A percentile compares a stretch with the other conserved stretches of the same genome.
Evolutionary conservation across 2,888 invertebrate genomes (phyloP).

Genomic region (Oxycera nigricornis): DNA sequence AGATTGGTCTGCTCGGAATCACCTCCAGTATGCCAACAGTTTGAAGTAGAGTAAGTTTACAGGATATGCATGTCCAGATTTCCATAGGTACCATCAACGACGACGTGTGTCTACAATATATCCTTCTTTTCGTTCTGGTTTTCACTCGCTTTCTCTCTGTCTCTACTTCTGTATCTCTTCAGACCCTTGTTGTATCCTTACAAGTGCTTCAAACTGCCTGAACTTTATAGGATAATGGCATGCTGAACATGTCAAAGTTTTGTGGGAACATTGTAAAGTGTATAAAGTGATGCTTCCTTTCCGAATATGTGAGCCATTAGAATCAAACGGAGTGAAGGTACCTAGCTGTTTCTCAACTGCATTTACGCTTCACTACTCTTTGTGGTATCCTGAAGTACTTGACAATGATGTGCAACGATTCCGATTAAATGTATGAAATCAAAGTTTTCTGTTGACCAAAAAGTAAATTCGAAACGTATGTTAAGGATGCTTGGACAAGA

Average conservation of each 20-base stretch:
- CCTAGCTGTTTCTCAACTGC: too few species aligned
- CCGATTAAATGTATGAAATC: too few species aligned
- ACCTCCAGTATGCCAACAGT: neutral
- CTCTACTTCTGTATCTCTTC: too few species aligned
- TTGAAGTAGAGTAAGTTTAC: neutral
- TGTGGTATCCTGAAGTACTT: too few species aligned
- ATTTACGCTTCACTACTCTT: too few species aligned
- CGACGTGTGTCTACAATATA: too few species aligned
- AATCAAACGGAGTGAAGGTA: neutral
- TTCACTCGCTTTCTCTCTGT: too few species aligned
- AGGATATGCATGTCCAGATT: neutral
- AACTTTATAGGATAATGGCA: neutral
- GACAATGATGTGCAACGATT: too few species aligned
- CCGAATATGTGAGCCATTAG: neutral
- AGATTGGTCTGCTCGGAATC: neutral
- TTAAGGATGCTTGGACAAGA: too few species aligned
- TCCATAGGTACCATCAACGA: neutral
- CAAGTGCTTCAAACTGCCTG: neutral
- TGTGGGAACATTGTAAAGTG: neutral
- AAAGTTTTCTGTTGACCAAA: too few species aligned
- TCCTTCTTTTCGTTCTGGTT: too few species aligned
- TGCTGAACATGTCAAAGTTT: constrained; percentile 6
- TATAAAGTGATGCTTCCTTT: neutral
- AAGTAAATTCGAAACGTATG: too few species aligned
- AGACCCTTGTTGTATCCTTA: neutral